phyloP scores from a whole-genome alignment of 2,888 invertebrate genomes.

The Sepioteuthis lessoniana region DNA sequence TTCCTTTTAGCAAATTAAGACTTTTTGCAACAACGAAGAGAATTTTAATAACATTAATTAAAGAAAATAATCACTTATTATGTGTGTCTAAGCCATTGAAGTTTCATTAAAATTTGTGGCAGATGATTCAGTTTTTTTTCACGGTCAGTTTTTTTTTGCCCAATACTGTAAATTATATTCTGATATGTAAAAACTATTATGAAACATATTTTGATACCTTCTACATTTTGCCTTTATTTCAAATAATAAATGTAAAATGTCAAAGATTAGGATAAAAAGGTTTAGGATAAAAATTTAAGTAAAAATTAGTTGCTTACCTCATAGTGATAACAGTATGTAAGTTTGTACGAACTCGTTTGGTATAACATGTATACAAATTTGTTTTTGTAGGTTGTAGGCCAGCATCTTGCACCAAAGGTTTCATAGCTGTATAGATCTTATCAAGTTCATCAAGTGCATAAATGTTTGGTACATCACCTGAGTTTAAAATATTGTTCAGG shows the following conservation, averaged over 20 bases:
- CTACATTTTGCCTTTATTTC: not conserved
- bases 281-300: not conserved
- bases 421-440: slow-evolving; percentile 83
- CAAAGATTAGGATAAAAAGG: not conserved
- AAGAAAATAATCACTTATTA: too few relatives aligned
- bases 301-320: slow-evolving; percentile 75
- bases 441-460: slow-evolving; percentile 75
- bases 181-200: not conserved
- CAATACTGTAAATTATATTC: not conserved
- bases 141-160: too few relatives aligned
- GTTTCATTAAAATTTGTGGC: too few relatives aligned
- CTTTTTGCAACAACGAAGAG: too few relatives aligned
- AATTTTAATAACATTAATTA: too few relatives aligned
- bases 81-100: too few relatives aligned
- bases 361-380: slow-evolving; percentile 75
- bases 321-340: slow-evolving; percentile 76
- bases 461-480: slow-evolving; percentile 76
- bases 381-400: slow-evolving; percentile 87
- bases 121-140: too few relatives aligned
- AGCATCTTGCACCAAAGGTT: slow-evolving; percentile 84
- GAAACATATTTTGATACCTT: not conserved
- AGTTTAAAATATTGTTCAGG: slow-evolving; percentile 75
- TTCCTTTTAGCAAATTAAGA: too few relatives aligned
- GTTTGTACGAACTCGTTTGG: slow-evolving; percentile 74
- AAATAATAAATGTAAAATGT: too few relatives aligned